These are phyloP conservation scores for Sialia sialis DNA, from an alignment of 2,113 vertebrate species.

Conservation along the genomic window DNA sequence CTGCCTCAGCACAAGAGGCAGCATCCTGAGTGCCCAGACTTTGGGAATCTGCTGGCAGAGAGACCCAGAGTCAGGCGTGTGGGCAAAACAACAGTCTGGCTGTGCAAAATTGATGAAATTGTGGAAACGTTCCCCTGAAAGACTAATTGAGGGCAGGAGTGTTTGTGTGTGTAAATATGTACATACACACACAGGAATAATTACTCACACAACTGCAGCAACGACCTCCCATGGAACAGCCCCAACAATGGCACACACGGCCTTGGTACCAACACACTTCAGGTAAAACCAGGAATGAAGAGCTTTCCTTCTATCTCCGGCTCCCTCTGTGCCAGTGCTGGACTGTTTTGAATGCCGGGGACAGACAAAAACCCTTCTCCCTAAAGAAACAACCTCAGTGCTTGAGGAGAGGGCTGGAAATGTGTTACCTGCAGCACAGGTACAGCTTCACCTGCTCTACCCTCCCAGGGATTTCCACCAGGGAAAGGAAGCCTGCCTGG, in stretches of 20 bases:
- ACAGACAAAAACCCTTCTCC: not conserved
- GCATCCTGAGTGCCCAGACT: rapidly evolving
- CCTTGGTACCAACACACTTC: not conserved
- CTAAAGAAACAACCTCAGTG: rapidly evolving
- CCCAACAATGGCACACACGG: not conserved
- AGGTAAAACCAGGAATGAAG: not conserved
- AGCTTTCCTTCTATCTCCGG: rapidly evolving
- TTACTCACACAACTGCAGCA: not conserved
- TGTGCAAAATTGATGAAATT: not conserved
- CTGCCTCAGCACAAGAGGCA: not conserved
- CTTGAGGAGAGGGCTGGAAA: not conserved
- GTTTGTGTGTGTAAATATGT: not conserved
- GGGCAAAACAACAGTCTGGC: rapidly evolving
- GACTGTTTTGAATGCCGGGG: rapidly evolving
- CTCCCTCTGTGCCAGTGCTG: not conserved
- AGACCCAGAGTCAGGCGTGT: not conserved
- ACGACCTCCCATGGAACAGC: not conserved
- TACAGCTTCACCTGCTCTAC: not conserved
- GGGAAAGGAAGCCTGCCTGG: not conserved
- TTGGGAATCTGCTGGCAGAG: not conserved
- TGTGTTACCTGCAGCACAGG: rapidly evolving
- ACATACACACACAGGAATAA: not conserved
- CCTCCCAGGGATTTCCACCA: not conserved
- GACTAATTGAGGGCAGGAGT: rapidly evolving
- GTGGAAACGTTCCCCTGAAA: not conserved